These are phyloP conservation scores for Sebastes flavidus DNA, from an alignment of 2,797 vertebrate genomes.

Conservation along the genomic window DNA sequence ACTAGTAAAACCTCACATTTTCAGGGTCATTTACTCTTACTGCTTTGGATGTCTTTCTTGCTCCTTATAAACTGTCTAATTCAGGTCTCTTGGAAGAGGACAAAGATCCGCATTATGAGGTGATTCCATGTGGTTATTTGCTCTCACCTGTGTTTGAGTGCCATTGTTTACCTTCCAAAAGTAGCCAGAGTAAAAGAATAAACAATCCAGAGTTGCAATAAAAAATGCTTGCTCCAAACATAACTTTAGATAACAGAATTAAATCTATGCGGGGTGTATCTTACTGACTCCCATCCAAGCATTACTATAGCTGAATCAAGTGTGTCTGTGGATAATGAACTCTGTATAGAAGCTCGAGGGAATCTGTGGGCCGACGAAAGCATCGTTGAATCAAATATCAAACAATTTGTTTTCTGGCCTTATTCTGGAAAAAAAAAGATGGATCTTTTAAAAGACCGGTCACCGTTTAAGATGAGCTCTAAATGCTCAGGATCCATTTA, in stretches of 20 bases:
- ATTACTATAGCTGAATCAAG: slow-evolving; percentile 32
- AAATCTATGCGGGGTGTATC: slow-evolving; percentile 1
- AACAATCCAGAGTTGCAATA: not conserved
- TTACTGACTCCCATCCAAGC: slow-evolving; percentile 20
- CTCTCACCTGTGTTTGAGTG: not conserved
- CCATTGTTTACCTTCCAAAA: not conserved
- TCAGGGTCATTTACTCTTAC: not conserved
- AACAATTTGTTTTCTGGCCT: slow-evolving; percentile 38
- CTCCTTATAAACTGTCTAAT: not conserved
- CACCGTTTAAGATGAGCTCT: not conserved
- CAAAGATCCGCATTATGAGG: not conserved
- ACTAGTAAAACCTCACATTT: not conserved
- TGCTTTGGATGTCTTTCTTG: not conserved
- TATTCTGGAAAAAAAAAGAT: not conserved
- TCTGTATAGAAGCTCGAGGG: slow-evolving; percentile 25
- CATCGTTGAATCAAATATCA: slow-evolving; percentile 62
- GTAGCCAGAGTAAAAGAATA: not conserved
- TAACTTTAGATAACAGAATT: not conserved
- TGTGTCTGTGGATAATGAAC: slow-evolving; percentile 60
- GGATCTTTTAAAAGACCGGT: slow-evolving; percentile 25
- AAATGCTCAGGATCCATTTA: not conserved
- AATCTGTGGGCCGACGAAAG: slow-evolving; percentile 34
- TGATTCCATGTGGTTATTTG: not conserved
- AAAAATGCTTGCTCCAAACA: not conserved
- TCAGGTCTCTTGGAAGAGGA: not conserved